Evolutionary conservation across 2,888 invertebrate genomes (phyloP).

Genomic region (Ectemnius lituratus): DNA sequence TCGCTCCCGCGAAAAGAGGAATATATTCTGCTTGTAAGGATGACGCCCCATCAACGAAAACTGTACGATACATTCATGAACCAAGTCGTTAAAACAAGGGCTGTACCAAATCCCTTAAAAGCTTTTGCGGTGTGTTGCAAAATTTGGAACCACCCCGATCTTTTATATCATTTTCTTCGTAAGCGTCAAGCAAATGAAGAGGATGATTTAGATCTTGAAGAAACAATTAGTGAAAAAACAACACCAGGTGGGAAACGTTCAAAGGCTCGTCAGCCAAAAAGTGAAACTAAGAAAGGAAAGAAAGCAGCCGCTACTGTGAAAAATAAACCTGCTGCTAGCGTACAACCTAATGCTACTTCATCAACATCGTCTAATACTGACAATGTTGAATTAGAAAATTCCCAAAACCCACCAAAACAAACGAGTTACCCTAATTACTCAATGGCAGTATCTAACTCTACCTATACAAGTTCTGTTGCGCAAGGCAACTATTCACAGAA

Average conservation of each 20-base stretch:
- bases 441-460: conserved; percentile 59
- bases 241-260: conserved; percentile 73
- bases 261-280: conserved; percentile 75
- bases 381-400: conserved; percentile 46
- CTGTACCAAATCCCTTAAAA: conserved; percentile 96
- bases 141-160: conserved; percentile 98
- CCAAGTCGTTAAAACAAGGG: conserved; percentile 90
- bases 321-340: conserved; percentile 80
- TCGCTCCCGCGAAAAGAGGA: conserved; percentile 96
- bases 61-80: conserved; percentile 97
- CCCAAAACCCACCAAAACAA: conserved; percentile 53
- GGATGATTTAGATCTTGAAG: conserved; percentile 90
- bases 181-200: conserved; percentile 89
- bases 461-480: conserved; percentile 62
- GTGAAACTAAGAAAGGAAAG: conserved; percentile 74
- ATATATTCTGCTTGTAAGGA: conserved; percentile 91
- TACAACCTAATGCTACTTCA: conserved; percentile 76
- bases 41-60: conserved; percentile 94
- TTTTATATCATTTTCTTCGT: conserved; percentile 91
- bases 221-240: conserved; percentile 82
- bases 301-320: conserved; percentile 72
- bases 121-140: conserved; percentile 99
- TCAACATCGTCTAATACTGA: conserved; percentile 59
- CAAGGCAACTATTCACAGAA: conserved; percentile 63
- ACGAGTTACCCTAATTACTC: conserved; percentile 65